phyloP scores from a whole-genome alignment of 1,140 invertebrate genomes.

The Dreissena polymorpha region DNA sequence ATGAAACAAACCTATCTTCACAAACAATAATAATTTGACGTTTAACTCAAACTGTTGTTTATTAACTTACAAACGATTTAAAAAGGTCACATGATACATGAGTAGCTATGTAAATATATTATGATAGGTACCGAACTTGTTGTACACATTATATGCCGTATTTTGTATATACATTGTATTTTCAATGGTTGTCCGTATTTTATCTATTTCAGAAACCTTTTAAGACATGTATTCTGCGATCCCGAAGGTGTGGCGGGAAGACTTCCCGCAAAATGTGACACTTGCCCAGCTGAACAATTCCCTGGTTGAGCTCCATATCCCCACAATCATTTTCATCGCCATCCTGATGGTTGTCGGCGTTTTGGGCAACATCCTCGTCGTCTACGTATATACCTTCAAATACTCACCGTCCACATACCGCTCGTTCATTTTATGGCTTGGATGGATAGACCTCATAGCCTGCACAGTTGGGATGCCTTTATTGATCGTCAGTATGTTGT shows the following conservation, averaged over 20 bases:
- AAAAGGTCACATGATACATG: too few relatives aligned
- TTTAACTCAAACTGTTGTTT: too few relatives aligned
- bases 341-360: slow-evolving; percentile 58
- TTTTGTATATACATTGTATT: too few relatives aligned
- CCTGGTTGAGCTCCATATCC: slow-evolving; percentile 31
- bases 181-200: too few relatives aligned
- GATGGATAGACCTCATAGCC: slow-evolving; percentile 23
- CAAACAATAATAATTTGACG: too few relatives aligned
- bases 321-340: slow-evolving; percentile 18
- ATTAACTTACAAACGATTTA: too few relatives aligned
- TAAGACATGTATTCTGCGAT: slow-evolving; percentile 37
- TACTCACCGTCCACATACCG: slow-evolving; percentile 5
- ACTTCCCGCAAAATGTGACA: slow-evolving; percentile 11
- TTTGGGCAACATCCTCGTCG: slow-evolving; percentile 60
- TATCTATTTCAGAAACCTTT: too few relatives aligned
- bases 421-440: slow-evolving; percentile 43
- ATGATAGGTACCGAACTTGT: too few relatives aligned
- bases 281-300: slow-evolving; percentile 25
- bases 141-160: too few relatives aligned
- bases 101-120: too few relatives aligned
- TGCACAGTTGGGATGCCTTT: slow-evolving; percentile 25
- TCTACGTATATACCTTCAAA: slow-evolving; percentile 57
- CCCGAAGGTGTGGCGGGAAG: slow-evolving; percentile 13
- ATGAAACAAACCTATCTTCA: too few relatives aligned
- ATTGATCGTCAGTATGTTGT: slow-evolving; percentile 37